A percentile compares a stretch with the other conserved stretches of the same genome.
These are phyloP conservation scores for Choristoneura rosaceana DNA, from an alignment of 2,888 invertebrate species.

Conservation along the genomic window DNA sequence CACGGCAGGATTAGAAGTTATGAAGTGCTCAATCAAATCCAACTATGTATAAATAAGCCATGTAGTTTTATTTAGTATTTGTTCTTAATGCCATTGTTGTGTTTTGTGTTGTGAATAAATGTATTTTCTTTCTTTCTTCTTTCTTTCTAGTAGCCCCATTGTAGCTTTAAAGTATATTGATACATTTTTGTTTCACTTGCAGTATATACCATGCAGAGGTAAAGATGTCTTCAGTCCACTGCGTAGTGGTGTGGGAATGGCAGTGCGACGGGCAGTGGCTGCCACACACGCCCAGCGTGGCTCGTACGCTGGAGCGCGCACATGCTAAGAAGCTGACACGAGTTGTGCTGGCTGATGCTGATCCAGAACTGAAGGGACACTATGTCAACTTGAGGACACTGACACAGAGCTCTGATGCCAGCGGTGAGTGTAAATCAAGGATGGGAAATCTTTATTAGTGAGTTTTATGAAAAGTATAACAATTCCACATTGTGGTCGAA, in stretches of 20 bases:
- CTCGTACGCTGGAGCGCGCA: slow-evolving; percentile 93
- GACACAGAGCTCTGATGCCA: slow-evolving; percentile 88
- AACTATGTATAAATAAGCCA: no score
- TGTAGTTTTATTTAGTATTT: no score
- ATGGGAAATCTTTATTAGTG: no score
- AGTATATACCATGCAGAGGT: slow-evolving; percentile 18
- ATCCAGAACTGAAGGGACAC: slow-evolving; percentile 91
- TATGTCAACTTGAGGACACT: slow-evolving; percentile 91
- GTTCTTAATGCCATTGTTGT: no score
- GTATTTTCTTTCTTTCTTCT: no score
- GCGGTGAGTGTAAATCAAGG: slow-evolving; percentile 18
- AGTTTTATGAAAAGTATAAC: no score
- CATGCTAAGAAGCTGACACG: slow-evolving; percentile 93
- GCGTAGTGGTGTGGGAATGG: slow-evolving; percentile 94
- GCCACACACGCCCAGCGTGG: slow-evolving; percentile 94
- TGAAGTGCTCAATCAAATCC: no score
- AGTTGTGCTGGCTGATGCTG: slow-evolving; percentile 94
- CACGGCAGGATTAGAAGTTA: no score
- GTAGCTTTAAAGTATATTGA: no score
- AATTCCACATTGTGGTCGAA: no score
- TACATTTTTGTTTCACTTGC: background rate
- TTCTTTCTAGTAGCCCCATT: no score
- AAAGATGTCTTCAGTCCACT: slow-evolving; percentile 87
- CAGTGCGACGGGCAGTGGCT: slow-evolving; percentile 90
- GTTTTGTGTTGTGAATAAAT: no score